Evolutionary conservation across 2,113 vertebrate species (phyloP).

Genomic region (Rana temporaria): DNA sequence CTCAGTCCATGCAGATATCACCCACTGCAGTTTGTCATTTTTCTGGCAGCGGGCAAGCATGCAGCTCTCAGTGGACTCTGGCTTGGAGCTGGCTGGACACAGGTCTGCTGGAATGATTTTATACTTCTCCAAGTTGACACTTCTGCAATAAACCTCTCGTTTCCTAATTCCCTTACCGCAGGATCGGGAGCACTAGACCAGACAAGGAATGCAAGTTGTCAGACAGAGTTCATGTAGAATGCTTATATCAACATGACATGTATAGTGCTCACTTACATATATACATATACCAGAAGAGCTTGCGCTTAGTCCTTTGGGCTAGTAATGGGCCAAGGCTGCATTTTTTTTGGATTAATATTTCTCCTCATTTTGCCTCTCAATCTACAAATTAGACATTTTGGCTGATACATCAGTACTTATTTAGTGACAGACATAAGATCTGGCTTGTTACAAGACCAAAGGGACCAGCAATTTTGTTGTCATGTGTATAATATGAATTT

Average conservation of each 20-base stretch:
- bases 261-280: background rate
- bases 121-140: slow-evolving; percentile 66
- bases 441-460: slow-evolving; percentile 16
- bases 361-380: background rate
- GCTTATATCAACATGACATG: slow-evolving; percentile 22
- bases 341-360: slow-evolving; percentile 8
- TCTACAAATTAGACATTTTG: slow-evolving; percentile 23
- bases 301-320: background rate
- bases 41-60: slow-evolving; percentile 90
- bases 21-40: slow-evolving; percentile 90
- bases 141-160: slow-evolving; percentile 84
- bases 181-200: slow-evolving; percentile 88
- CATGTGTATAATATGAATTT: slow-evolving; percentile 10
- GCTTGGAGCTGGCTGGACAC: slow-evolving; percentile 78
- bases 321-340: background rate
- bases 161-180: slow-evolving; percentile 91
- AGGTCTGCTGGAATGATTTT: slow-evolving; percentile 79
- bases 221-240: slow-evolving; percentile 27
- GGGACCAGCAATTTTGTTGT: background rate
- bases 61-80: slow-evolving; percentile 86
- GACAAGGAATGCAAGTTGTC: slow-evolving; percentile 36
- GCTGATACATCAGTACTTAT: slow-evolving; percentile 7
- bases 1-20: slow-evolving; percentile 88
- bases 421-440: slow-evolving; percentile 13
- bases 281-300: slow-evolving; percentile 21